Evolutionary conservation across 2,888 invertebrate genomes (phyloP), one percentile per base, ranked within the genome.

Genomic region (Pseudococcus viburni): DNA sequence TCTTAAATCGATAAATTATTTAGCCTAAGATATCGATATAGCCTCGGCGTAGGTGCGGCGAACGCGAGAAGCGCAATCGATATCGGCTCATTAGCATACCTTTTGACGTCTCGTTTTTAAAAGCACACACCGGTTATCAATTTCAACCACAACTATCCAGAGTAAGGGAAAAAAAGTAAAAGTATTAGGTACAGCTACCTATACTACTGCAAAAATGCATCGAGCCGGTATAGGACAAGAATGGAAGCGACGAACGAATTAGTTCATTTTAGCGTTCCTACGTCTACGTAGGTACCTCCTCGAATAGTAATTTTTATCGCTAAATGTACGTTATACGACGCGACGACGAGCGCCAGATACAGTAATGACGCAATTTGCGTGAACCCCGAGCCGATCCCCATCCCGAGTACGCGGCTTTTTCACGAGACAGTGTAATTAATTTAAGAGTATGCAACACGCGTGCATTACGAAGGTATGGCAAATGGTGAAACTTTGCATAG

Each of bases 81-180:
- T 73, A 73, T 73, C 73, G 73, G 73, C 73, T 73, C 73, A 73
- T 73, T 73, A 73, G 73, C 73, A 73, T 73, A 73, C 73, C 73
- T 73, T 73, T 73, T 73, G 73, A 33, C 33, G 73, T 73, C 17
- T 73, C 11, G 26, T 33, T 73, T 73, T 73, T 73, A 22, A 64
- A 22, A 64, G 64, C 33, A 33, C 73, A 33, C 73, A 33, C 33
- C 26, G 26, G 73, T 73, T 73, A 73, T 73, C 33, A 73, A 73
- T 73, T 33, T 33, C 17, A 73, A 73, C 17, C 0, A 42, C n/a
- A n/a, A n/a, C 42, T 42, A 33, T 3, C 26, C 42, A 9, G 73
- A 33, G 17, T 1, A 33, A 33, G 15, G 33, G 17, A 73, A 33
- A 17, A 55, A 55, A 55, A 55, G 55, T 55, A n/a, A 55, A n/a